These are phyloP conservation scores for Salvator merianae DNA, from an alignment of 2,113 vertebrate species.

Conservation along the genomic window DNA sequence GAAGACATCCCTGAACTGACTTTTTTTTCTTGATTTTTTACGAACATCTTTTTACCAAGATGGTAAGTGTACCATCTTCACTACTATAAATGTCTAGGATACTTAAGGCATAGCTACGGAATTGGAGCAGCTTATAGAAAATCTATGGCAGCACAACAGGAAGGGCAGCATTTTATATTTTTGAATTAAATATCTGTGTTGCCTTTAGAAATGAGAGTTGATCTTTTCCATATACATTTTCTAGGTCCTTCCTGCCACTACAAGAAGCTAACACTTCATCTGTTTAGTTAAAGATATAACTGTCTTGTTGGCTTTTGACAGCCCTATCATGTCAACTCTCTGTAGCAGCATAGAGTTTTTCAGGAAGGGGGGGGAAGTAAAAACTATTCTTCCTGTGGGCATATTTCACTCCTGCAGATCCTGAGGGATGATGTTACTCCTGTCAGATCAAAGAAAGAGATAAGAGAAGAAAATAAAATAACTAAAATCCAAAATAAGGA, in stretches of 20 bases:
- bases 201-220: conserved; percentile 23
- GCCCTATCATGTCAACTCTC: conserved; percentile 70
- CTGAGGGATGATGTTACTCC: conserved; percentile 66
- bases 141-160: no score
- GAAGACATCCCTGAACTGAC: no score
- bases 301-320: conserved; percentile 72
- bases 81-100: no score
- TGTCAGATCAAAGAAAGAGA: conserved; percentile 74
- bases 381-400: conserved; percentile 69
- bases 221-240: conserved; percentile 64
- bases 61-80: no score
- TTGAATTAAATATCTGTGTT: conserved; percentile 37
- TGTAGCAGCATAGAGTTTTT: conserved; percentile 68
- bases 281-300: conserved; percentile 71
- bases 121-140: no score
- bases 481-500: conserved; percentile 53
- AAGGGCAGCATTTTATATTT: background rate
- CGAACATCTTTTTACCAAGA: no score
- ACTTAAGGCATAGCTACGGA: no score
- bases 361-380: conserved; percentile 65
- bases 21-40: no score
- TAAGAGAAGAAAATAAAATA: conserved; percentile 64
- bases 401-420: conserved; percentile 63
- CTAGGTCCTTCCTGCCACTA: conserved; percentile 42
- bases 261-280: conserved; percentile 51